Percentiles rank a stretch among this genome's conserved stretches.
phyloP scores from a whole-genome alignment of 2,113 vertebrate genomes.

The Pelvicachromis taeniatus region DNA sequence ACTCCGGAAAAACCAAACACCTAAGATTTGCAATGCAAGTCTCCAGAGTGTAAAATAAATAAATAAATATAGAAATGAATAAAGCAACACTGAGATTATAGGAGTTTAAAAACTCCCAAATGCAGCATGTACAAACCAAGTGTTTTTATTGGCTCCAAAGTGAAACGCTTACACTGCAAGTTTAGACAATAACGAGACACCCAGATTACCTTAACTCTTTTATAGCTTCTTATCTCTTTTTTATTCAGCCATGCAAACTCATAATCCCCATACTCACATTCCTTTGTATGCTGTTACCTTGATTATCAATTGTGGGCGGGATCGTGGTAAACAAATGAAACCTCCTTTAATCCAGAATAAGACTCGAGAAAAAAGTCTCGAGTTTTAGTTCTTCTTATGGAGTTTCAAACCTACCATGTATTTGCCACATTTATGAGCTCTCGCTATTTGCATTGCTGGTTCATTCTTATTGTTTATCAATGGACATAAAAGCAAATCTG shows the following conservation, averaged over 20 bases:
- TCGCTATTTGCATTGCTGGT: neutral
- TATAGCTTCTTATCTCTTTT: neutral
- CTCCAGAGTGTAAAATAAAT: neutral
- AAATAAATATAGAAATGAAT: neutral
- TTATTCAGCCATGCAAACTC: neutral
- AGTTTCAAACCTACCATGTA: neutral
- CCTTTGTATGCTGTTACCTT: neutral
- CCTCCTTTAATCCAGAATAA: neutral
- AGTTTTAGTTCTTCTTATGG: neutral
- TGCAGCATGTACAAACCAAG: neutral
- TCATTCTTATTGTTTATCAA: neutral
- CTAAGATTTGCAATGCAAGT: neutral
- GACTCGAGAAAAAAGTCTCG: neutral
- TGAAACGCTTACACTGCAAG: neutral
- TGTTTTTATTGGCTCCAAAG: neutral
- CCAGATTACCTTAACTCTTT: neutral
- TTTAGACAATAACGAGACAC: neutral
- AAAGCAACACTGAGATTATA: neutral
- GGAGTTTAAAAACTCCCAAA: neutral
- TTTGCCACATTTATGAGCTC: neutral
- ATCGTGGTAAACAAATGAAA: neutral
- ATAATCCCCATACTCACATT: neutral
- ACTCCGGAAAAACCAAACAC: neutral
- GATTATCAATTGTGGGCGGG: neutral
- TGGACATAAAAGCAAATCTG: neutral